Percentiles rank a stretch among this genome's conserved stretches.
Evolutionary conservation across 2,888 invertebrate genomes (phyloP).

Genomic region (Agriopis leucophaearia): DNA sequence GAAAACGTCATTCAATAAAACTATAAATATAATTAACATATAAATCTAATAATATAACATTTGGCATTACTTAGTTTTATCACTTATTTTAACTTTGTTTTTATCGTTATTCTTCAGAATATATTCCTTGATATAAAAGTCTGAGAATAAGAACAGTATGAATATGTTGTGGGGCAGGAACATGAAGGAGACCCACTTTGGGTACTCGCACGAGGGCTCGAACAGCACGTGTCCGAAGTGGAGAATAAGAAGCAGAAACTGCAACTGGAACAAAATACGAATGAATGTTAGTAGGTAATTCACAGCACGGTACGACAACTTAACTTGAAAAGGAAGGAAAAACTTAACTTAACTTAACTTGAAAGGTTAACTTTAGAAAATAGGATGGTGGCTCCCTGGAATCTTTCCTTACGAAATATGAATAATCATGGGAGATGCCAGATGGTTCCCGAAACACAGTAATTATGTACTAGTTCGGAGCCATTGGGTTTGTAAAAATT

Average conservation of each 20-base stretch:
- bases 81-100: conserved; percentile 58
- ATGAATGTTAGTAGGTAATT: too few relatives aligned
- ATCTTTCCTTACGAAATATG: too few relatives aligned
- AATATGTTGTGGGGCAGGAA: conserved; percentile 89
- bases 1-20: conserved; percentile 14
- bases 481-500: too few relatives aligned
- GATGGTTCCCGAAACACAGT: too few relatives aligned
- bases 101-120: conserved; percentile 79
- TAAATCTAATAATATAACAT: conserved; percentile 30
- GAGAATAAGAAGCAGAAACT: conserved; percentile 88
- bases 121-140: conserved; percentile 90
- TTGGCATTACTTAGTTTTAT: conserved; percentile 47
- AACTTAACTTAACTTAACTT: too few relatives aligned
- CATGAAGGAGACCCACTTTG: conserved; percentile 85
- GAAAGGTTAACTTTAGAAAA: too few relatives aligned
- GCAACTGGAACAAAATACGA: conserved; percentile 71
- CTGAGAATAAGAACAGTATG: conserved; percentile 88
- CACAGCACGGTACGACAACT: too few relatives aligned
- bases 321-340: too few relatives aligned
- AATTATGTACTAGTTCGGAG: too few relatives aligned
- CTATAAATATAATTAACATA: conserved; percentile 22
- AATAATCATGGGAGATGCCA: too few relatives aligned
- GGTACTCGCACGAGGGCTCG: conserved; percentile 87
- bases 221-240: conserved; percentile 86
- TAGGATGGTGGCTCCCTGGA: too few relatives aligned